Evolutionary conservation across 2,797 vertebrate species (phyloP).

Genomic region (Lithobates pipiens): DNA sequence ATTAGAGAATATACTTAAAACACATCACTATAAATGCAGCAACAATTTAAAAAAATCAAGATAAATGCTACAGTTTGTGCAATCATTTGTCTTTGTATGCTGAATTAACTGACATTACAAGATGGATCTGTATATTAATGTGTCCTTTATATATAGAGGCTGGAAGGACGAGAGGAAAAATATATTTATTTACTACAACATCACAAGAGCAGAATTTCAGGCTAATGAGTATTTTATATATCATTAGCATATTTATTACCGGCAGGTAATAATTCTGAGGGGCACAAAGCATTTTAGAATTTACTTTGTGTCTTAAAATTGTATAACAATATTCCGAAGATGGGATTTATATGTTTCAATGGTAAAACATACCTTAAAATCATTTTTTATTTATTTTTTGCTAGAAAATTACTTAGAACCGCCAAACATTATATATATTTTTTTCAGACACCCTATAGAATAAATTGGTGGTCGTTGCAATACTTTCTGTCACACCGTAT

Average conservation of each 20-base stretch:
- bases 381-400: too few relatives aligned
- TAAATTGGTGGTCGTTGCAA: too few relatives aligned
- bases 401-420: too few relatives aligned
- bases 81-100: slow-evolving; percentile 46
- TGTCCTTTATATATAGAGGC: not conserved
- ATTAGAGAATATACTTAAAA: slow-evolving; percentile 27
- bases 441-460: too few relatives aligned
- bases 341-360: not conserved
- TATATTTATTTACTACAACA: not conserved
- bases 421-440: too few relatives aligned
- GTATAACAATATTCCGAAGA: not conserved
- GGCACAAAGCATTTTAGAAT: not conserved
- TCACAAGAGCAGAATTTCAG: not conserved
- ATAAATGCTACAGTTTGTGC: slow-evolving; percentile 24
- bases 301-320: not conserved
- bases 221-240: not conserved
- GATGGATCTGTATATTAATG: slow-evolving; percentile 47
- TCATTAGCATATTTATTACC: not conserved
- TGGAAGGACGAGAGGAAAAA: not conserved
- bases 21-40: slow-evolving; percentile 29
- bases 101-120: slow-evolving; percentile 42
- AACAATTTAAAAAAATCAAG: slow-evolving; percentile 56
- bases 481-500: too few relatives aligned
- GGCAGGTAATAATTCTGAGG: not conserved
- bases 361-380: too few relatives aligned